Evolutionary conservation across 2,888 invertebrate genomes (phyloP), one percentile per base, ranked within the genome.

Genomic region (Epirrhoe alternata): DNA sequence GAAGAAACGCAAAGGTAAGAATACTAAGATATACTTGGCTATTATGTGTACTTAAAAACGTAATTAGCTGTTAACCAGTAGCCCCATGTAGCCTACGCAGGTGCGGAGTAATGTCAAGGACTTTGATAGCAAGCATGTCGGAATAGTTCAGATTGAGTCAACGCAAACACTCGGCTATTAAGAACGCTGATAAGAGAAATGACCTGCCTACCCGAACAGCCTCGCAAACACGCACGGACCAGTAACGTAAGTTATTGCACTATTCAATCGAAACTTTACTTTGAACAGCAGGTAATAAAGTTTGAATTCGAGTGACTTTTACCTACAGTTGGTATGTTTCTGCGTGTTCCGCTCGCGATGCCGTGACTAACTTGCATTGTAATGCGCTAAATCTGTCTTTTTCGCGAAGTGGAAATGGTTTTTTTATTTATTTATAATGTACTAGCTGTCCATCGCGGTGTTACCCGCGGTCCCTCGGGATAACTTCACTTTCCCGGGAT

Each of bases 111-210:
- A 72, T 72, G 65, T 71, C 74, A 76, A 72, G 73, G 68, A 52
- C 56, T 58, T 63, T 50, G 60, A 51, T 57, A 64, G 58, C 58
- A 45, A 57, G 35, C n/a, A 30, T 53, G 24, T 35, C 35, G 56
- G 31, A 38, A 49, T 33, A 42, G 33, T 49, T 35, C 64, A 62
- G 64, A 61, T 59, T 71, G 69, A 67, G 50, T 77, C 74, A 78
- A 63, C 68, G 72, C 76, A 68, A 66, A 68, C 68, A 68, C 70
- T 69, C 60, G n/a, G 66, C 73, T 74, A 75, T 72, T 70, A 75
- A 68, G 64, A 55, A 62, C 63, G 60, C 69, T 74, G 84, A 81
- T 84, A 83, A 84, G 77, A 77, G 76, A 80, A 78, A 74, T 75
- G 81, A 77, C 81, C 84, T 79, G 77, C 64, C 65, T 70, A 66